Evolutionary conservation across 2,888 invertebrate genomes (phyloP).

Genomic region (Rhopalosiphum nymphaeae): DNA sequence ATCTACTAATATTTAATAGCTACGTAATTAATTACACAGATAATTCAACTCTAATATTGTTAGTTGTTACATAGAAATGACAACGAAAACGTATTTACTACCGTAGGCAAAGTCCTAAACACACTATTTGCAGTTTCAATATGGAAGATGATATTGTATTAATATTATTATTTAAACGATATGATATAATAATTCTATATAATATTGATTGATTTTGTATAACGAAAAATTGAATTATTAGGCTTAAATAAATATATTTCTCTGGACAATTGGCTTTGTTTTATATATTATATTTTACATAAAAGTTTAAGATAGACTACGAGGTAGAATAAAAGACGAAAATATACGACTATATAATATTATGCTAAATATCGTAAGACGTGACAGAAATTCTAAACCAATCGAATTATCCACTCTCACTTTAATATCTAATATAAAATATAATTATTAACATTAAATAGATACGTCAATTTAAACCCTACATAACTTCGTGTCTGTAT

Average conservation of each 20-base stretch:
- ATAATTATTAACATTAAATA: constrained; percentile 7
- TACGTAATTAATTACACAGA: not conserved
- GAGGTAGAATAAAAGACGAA: not conserved
- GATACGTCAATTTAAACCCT: not conserved
- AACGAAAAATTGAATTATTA: not conserved
- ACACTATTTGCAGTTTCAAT: not conserved
- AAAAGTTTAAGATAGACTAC: not conserved
- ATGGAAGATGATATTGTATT: not conserved
- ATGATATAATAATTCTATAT: not conserved
- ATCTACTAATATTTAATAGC: not conserved
- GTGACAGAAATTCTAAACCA: constrained; percentile 7
- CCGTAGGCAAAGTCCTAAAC: not conserved
- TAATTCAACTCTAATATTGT: no score
- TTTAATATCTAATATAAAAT: not conserved
- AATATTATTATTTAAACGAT: not conserved
- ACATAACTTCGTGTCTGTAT: not conserved
- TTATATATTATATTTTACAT: not conserved
- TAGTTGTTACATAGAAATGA: not conserved
- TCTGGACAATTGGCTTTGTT: not conserved
- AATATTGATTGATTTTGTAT: not conserved
- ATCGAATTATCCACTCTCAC: not conserved
- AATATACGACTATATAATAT: not conserved
- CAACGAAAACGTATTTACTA: not conserved
- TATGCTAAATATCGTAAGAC: not conserved
- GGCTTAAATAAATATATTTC: not conserved